phyloP scores from a whole-genome alignment of 2,888 invertebrate species.

The Tinea semifulvella region DNA sequence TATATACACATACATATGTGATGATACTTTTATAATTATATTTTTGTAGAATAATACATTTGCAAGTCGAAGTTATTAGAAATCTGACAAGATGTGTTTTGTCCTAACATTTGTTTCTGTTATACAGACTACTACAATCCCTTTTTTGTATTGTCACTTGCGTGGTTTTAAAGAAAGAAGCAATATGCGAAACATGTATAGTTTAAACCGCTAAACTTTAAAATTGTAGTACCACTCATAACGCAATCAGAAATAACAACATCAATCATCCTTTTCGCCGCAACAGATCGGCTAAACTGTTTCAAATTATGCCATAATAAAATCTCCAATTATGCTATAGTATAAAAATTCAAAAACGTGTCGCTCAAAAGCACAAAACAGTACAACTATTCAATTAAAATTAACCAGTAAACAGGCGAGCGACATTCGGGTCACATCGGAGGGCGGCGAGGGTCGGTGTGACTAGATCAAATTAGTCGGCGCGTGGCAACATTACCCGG shows the following conservation, averaged over 20 bases:
- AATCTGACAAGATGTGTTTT: too few relatives aligned
- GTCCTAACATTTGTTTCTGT: too few relatives aligned
- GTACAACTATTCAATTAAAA: conserved; percentile 66
- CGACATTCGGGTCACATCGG: conserved; percentile 59
- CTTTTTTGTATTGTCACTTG: too few relatives aligned
- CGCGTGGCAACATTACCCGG: conserved; percentile 65
- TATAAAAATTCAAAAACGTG: not conserved
- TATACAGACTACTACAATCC: too few relatives aligned
- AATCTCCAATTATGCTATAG: conserved; percentile 2
- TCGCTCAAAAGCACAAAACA: conserved; percentile 13
- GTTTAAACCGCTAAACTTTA: too few relatives aligned
- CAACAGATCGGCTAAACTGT: conserved; percentile 8
- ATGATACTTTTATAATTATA: too few relatives aligned
- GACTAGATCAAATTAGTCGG: conserved; percentile 58
- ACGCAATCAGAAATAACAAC: conserved; percentile 3
- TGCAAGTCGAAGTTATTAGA: too few relatives aligned
- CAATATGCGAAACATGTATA: too few relatives aligned
- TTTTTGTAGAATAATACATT: too few relatives aligned
- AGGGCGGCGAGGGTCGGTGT: conserved; percentile 31
- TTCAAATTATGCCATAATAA: conserved; percentile 8
- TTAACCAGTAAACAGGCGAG: conserved; percentile 42
- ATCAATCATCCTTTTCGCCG: conserved; percentile 4
- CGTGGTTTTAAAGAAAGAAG: too few relatives aligned
- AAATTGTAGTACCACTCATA: too few relatives aligned
- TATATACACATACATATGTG: too few relatives aligned